Evolutionary conservation across 2,888 invertebrate genomes (phyloP), one percentile per base, ranked within the genome.

Genomic region (Drosophila cognata): DNA sequence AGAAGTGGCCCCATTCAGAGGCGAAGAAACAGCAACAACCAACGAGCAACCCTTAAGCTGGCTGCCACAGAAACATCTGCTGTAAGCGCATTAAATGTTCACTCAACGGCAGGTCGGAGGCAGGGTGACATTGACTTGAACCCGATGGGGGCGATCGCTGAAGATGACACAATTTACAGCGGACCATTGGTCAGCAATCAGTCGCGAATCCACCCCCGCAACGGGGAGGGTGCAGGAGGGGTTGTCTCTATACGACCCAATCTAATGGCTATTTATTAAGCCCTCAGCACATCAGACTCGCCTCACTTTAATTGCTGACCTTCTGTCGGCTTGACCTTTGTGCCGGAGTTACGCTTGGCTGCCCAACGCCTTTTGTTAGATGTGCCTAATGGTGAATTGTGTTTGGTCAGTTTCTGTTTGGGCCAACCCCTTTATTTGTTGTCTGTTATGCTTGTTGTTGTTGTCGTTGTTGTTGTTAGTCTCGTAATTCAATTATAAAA

Each of bases 401-500:
- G 76, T 78, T 51, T 67, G 62, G 66, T 77, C 62, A 70, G 64
- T 63, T 46, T 16, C 16, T 16, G 46, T 25, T 61, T 28, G n/a
- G 55, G 64, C 46, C 21, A 76, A 73, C 78, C 73, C 72, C 77
- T 74, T 68, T 76, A 69, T 63, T 21, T 56, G 28, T 28, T 48
- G 18, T 25, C 8, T 16, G 25, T 7, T 25, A 25, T 25, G 13
- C 46, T 46, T 25, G 50, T 28, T 36, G 31, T 16, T 64, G 57
- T 69, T 36, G 31, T 16, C 61, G 57, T 69, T 68, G 64, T 36
- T 36, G 48, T 6, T 68, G 65, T 69, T 68, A 41, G 18, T 38
- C 63, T 62, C 60, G 87, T 86, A 78, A 90, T 88, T 90, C 87
- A 90, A 88, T 90, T 88, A 90, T 86, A 84, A 90, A 88, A 77